Conservation (phyloP, 2,888 invertebrate species). For the Caenorhabditis uteleia region DNA sequence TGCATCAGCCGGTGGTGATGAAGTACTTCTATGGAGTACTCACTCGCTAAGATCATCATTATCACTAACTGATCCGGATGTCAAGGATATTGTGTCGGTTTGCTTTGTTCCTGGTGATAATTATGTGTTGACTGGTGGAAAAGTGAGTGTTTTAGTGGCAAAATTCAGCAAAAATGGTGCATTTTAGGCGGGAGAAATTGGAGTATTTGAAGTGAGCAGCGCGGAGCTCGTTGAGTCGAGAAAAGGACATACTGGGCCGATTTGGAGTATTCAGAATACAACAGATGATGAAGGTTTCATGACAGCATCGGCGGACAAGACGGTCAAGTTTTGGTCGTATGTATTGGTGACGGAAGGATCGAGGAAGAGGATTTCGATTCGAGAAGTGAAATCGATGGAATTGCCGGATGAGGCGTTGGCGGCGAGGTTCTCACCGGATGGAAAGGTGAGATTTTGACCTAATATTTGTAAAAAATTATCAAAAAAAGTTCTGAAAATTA, state of each 20-base stretch:
- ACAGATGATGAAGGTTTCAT: slow-evolving; percentile 73
- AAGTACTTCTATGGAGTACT: slow-evolving; percentile 82
- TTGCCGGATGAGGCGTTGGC: slow-evolving; percentile 86
- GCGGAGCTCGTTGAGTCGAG: slow-evolving; percentile 81
- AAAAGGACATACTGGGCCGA: slow-evolving; percentile 80
- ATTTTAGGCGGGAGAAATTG: slow-evolving; percentile 76
- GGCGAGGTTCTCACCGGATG: slow-evolving; percentile 75
- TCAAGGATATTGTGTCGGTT: slow-evolving; percentile 75
- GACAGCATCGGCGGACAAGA: slow-evolving; percentile 86
- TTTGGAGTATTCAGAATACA: slow-evolving; percentile 81
- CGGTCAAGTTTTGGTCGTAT: slow-evolving; percentile 92
- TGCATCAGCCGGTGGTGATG: slow-evolving; percentile 67
- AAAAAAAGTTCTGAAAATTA: too few species aligned
- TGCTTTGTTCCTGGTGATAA: slow-evolving; percentile 89
- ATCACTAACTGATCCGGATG: slow-evolving; percentile 78
- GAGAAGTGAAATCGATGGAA: slow-evolving; percentile 83
- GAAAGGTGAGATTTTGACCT: slow-evolving; percentile 50
- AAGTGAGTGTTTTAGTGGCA: slow-evolving; percentile 72
- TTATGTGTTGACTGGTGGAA: slow-evolving; percentile 85
- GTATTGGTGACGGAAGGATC: slow-evolving; percentile 75
- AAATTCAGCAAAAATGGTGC: neutral
- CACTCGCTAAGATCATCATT: slow-evolving; percentile 77
- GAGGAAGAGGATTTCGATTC: slow-evolving; percentile 71
- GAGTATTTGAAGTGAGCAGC: slow-evolving; percentile 84
- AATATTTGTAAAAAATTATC: too few species aligned